These are phyloP conservation scores for Paralichthys olivaceus DNA, from an alignment of 2,113 vertebrate species.

Conservation along the genomic window DNA sequence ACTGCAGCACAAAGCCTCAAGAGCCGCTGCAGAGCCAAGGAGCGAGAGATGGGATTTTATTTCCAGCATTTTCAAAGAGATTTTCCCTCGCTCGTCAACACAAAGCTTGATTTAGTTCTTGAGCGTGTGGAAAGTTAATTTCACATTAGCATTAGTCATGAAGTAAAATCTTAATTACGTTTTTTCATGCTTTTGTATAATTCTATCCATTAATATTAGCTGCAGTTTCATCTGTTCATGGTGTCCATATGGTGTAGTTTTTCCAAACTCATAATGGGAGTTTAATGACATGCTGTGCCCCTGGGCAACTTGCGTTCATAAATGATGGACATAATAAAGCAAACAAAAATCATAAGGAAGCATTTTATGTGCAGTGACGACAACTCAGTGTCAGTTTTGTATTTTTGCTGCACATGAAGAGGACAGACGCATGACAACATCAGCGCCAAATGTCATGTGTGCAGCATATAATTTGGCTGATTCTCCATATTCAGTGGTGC, in stretches of 20 bases:
- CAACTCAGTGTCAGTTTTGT: not conserved
- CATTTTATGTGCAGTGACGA: slow-evolving; percentile 16
- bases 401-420: slow-evolving; percentile 10
- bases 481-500: slow-evolving; percentile 42
- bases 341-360: slow-evolving; percentile 31
- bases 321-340: slow-evolving; percentile 34
- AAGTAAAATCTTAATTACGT: slow-evolving; percentile 19
- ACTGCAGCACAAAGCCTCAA: slow-evolving; percentile 10
- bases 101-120: slow-evolving; percentile 42
- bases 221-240: slow-evolving; percentile 33
- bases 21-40: slow-evolving; percentile 10
- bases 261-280: slow-evolving; percentile 31
- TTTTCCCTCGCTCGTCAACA: slow-evolving; percentile 34
- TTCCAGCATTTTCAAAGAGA: slow-evolving; percentile 27
- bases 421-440: slow-evolving; percentile 24
- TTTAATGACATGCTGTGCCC: slow-evolving; percentile 41
- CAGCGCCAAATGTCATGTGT: slow-evolving; percentile 29
- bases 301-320: slow-evolving; percentile 14
- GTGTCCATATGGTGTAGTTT: slow-evolving; percentile 50
- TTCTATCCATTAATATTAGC: slow-evolving; percentile 17
- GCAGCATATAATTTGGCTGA: slow-evolving; percentile 66
- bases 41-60: slow-evolving; percentile 22
- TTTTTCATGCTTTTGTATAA: slow-evolving; percentile 15
- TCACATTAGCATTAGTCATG: not conserved
- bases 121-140: slow-evolving; percentile 30